phyloP scores from a whole-genome alignment of 2,113 vertebrate genomes.

The Haemorhous mexicanus region DNA sequence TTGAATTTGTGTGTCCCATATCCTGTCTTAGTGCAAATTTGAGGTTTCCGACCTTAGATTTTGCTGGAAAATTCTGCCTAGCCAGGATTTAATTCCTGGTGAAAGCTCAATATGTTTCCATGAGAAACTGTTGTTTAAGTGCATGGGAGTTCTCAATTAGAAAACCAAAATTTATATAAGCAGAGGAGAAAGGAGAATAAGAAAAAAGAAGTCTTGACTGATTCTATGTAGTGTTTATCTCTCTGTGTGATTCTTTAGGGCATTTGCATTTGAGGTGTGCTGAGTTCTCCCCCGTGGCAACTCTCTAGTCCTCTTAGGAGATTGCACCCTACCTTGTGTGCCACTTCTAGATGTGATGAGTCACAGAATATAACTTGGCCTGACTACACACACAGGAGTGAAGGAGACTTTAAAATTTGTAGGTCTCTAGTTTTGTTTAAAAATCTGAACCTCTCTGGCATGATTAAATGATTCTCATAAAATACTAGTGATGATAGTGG shows the following conservation, averaged over 20 bases:
- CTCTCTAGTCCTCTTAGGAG: background rate
- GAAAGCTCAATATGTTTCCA: background rate
- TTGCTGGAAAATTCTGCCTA: background rate
- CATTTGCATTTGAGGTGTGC: background rate
- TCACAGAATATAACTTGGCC: background rate
- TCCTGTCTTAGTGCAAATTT: background rate
- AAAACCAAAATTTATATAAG: background rate
- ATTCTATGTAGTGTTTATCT: background rate
- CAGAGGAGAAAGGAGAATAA: background rate
- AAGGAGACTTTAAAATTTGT: background rate
- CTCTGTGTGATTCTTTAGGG: background rate
- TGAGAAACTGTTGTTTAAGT: background rate
- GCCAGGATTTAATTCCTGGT: background rate
- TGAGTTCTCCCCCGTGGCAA: background rate
- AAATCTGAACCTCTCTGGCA: background rate
- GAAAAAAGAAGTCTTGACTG: background rate
- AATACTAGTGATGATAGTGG: background rate
- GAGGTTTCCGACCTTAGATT: background rate
- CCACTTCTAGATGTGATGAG: background rate
- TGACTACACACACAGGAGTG: background rate
- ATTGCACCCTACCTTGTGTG: background rate
- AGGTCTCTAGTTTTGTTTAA: constrained; percentile 41
- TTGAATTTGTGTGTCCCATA: background rate
- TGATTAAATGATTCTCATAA: constrained; percentile 21
- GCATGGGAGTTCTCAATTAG: background rate